Conservation (phyloP, 37 sponge, comb jelly and placozoan genomes). For the Cladorhizidae sp. region DNA sequence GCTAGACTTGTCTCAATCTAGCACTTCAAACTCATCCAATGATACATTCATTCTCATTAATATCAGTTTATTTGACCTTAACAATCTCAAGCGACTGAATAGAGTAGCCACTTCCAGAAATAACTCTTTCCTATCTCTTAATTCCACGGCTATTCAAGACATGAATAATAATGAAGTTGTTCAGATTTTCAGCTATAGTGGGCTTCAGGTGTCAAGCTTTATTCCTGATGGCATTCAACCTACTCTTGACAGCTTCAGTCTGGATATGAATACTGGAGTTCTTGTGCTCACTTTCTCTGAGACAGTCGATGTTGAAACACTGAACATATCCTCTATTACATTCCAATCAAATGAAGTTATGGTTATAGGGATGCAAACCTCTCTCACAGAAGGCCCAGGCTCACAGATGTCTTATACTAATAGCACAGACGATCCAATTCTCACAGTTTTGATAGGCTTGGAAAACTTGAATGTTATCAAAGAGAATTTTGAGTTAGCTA, state of each 20-base stretch:
- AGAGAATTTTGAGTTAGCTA: conserved; percentile 64
- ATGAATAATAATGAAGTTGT: conserved; percentile 79
- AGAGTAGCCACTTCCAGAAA: conserved; percentile 66
- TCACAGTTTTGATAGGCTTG: conserved; percentile 50
- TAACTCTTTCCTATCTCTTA: conserved; percentile 79
- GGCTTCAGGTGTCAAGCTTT: conserved; percentile 61
- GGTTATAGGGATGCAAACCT: conserved; percentile 15
- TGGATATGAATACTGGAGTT: conserved; percentile 73
- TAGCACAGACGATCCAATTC: conserved; percentile 59
- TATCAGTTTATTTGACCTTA: conserved; percentile 67
- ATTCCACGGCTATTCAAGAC: conserved; percentile 61
- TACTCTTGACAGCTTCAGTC: conserved; percentile 36
- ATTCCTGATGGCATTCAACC: conserved; percentile 65
- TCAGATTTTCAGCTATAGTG: conserved; percentile 32
- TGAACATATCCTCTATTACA: conserved; percentile 72
- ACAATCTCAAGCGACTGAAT: conserved; percentile 79
- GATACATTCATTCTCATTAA: conserved; percentile 55
- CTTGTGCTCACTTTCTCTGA: conserved; percentile 81
- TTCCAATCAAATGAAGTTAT: conserved; percentile 31
- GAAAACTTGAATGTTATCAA: conserved; percentile 82
- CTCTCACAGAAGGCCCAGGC: conserved; percentile 32
- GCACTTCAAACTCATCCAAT: conserved; percentile 51
- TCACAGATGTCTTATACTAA: conserved; percentile 31
- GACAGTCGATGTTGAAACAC: conserved; percentile 64
- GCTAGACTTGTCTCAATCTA: conserved; percentile 31